These are phyloP conservation scores for Chrysemys picta DNA, from an alignment of 2,113 vertebrate genomes.

Conservation along the genomic window DNA sequence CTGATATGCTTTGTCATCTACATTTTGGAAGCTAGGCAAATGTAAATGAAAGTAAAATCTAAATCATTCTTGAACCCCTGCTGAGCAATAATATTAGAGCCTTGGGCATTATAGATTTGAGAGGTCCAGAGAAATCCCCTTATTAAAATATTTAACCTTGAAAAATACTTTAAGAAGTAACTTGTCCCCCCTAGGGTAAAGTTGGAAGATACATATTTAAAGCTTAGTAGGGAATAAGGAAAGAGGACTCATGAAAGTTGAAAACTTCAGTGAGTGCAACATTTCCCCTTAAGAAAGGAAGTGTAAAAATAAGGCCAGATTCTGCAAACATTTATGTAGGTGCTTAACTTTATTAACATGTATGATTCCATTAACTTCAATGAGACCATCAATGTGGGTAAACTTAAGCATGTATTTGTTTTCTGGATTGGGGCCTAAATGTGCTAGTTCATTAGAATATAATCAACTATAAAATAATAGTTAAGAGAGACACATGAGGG, in stretches of 20 bases:
- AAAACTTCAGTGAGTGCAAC: neutral
- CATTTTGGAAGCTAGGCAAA: neutral
- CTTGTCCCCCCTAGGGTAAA: fast-evolving
- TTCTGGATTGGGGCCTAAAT: neutral
- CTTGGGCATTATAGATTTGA: neutral
- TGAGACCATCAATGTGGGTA: neutral
- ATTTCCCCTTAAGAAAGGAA: neutral
- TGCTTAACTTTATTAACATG: neutral
- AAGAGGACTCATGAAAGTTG: neutral
- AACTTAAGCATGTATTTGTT: fast-evolving
- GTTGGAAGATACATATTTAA: neutral
- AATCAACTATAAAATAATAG: neutral
- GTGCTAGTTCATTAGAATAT: neutral
- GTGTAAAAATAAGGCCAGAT: neutral
- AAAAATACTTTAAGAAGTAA: neutral
- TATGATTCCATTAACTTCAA: fast-evolving
- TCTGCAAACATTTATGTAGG: fast-evolving
- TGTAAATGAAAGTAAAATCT: neutral
- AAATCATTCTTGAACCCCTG: neutral
- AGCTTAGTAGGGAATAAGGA: neutral
- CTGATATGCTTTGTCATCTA: fast-evolving
- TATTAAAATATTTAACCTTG: fast-evolving
- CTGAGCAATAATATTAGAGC: neutral
- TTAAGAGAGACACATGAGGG: neutral
- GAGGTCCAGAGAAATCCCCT: neutral